Evolutionary conservation across 2,888 invertebrate genomes (phyloP), one percentile per base, ranked within the genome.

Genomic region (Sesia bembeciformis): DNA sequence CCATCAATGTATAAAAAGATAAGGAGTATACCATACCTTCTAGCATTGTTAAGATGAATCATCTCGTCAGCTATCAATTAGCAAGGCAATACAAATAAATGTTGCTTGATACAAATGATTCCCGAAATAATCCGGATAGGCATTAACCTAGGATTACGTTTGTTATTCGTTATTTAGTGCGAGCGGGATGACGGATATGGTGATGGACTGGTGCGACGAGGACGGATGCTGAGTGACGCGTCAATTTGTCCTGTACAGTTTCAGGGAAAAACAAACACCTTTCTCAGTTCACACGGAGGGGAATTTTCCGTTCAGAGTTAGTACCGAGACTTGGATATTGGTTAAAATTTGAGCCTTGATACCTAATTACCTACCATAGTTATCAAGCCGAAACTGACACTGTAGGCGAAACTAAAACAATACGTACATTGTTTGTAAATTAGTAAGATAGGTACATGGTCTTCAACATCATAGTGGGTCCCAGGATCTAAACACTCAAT

Each of bases 221-320:
- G 65, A 74, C 60, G 59, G 61, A 56, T 50, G 63, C 57, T 62
- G 63, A 68, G 64, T 73, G 74, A 72, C 70, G 72, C 69, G 72
- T 70, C 74, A 68, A 78, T 77, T 77, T 81, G 74, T 78, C 69
- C 66, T 60, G 66, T 63, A 65, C 62, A 68, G 61, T 69, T 70
- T 67, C 62, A 68, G 61, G 67, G 74, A 68, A 71, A 74, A 70
- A 74, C 75, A 74, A 74, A 79, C 71, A 72, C 60, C 69, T 75
- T 67, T 7, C 46, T 46, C 23, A 4, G 7, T 7, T 8, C 46
- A 46, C 46, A 46, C 46, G 46, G 46, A 23, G 63, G 58, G 61
- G 56, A 55, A 63, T 53, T 59, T 61, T 23, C 23, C 23, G 61
- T 59, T 58, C 61, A 63, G 38, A 39, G 39, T 50, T 42, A 7